These are phyloP conservation scores for Brachypalpus laphriformis DNA, from an alignment of 2,888 invertebrate genomes.

Conservation along the genomic window DNA sequence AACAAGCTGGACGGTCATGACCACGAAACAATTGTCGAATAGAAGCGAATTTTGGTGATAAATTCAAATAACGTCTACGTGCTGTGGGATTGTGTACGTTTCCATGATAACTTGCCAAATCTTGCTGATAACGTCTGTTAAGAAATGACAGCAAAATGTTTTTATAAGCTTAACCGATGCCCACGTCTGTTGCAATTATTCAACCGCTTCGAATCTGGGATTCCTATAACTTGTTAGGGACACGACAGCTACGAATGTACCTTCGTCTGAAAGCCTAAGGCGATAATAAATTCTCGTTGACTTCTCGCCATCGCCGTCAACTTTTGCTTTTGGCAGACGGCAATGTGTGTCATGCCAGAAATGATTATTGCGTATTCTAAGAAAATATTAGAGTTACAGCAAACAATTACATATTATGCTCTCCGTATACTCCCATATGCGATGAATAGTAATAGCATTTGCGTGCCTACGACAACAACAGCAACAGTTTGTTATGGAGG, in stretches of 20 bases:
- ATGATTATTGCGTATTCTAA: slow-evolving; percentile 12
- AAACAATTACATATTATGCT: slow-evolving; percentile 25
- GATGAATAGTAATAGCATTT: background rate
- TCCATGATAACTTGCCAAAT: no score
- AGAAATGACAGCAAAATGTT: no score
- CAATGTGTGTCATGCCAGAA: slow-evolving; percentile 13
- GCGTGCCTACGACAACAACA: slow-evolving; percentile 21
- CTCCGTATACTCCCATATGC: background rate
- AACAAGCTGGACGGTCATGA: no score
- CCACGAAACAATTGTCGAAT: no score
- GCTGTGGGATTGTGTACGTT: no score
- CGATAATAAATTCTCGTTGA: background rate
- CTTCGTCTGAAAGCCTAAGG: background rate
- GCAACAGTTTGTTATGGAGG: slow-evolving; percentile 38
- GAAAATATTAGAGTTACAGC: background rate
- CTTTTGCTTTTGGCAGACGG: slow-evolving; percentile 3
- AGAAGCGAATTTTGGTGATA: no score
- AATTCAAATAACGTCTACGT: no score
- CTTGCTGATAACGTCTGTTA: no score
- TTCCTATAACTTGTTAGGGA: background rate
- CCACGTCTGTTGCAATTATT: no score
- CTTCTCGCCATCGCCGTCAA: background rate
- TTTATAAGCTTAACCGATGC: no score
- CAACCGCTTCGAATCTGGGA: no score
- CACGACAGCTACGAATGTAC: background rate